Conservation (phyloP, 2,113 vertebrate genomes). For the Urocitellus parryii region DNA sequence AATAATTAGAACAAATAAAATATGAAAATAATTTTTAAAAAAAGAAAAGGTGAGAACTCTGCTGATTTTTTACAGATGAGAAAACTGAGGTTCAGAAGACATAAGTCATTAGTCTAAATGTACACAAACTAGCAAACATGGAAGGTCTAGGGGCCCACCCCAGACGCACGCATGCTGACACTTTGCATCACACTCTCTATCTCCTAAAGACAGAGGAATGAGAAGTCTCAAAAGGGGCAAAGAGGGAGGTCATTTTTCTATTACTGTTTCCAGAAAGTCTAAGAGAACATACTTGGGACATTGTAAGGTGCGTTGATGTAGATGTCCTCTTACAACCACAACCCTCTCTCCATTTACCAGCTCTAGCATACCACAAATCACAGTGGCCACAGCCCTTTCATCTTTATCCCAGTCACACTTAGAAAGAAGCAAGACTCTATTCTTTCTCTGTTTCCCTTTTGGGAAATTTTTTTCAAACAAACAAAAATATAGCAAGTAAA, state of each 20-base stretch:
- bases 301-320: accelerated
- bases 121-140: neutral
- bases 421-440: conserved; percentile 27
- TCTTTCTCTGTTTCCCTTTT: conserved; percentile 40
- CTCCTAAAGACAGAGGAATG: neutral
- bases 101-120: neutral
- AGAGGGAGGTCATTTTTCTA: neutral
- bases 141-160: neutral
- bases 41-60: neutral
- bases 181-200: neutral
- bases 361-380: neutral
- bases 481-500: neutral
- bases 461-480: neutral
- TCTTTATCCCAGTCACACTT: neutral
- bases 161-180: accelerated
- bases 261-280: neutral
- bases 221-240: neutral
- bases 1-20: too few species aligned
- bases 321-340: neutral
- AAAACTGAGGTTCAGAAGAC: neutral
- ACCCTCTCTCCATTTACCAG: neutral
- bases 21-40: too few species aligned
- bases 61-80: neutral
- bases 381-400: neutral
- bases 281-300: neutral